Conservation (phyloP, 2,797 vertebrate species). For the Enteromius argenteus region DNA sequence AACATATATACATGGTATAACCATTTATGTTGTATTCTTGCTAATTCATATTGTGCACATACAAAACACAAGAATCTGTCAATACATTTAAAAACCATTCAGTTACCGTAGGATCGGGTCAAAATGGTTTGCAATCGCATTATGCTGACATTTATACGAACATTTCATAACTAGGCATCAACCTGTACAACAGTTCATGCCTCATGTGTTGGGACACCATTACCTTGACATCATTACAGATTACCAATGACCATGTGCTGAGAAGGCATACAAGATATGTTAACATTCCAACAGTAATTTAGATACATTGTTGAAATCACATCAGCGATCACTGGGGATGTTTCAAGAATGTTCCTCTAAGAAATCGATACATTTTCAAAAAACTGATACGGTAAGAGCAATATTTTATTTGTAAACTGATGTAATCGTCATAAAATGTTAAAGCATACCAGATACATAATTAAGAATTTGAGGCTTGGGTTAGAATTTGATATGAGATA, state of each 20-base stretch:
- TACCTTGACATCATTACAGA: conserved; percentile 62
- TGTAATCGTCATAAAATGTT: conserved; percentile 5
- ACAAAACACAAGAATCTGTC: conserved; percentile 32
- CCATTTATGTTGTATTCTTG: conserved; percentile 24
- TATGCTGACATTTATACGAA: conserved; percentile 51
- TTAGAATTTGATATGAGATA: conserved; percentile 3
- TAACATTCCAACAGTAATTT: conserved; percentile 55
- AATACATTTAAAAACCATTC: conserved; percentile 37
- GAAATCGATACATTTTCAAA: background rate
- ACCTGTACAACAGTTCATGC: conserved; percentile 48
- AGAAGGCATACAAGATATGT: conserved; percentile 39
- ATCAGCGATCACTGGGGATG: conserved; percentile 35
- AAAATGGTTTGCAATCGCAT: conserved; percentile 20
- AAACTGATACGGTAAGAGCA: background rate
- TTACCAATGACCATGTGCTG: conserved; percentile 59
- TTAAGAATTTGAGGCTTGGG: conserved; percentile 2
- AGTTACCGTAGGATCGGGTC: conserved; percentile 20
- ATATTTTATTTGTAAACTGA: conserved; percentile 9
- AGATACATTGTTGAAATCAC: conserved; percentile 51
- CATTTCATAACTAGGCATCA: conserved; percentile 47
- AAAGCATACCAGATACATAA: background rate
- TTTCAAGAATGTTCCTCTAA: background rate
- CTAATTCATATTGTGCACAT: conserved; percentile 25
- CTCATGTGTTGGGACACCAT: conserved; percentile 41
- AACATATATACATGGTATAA: conserved; percentile 36